phyloP scores from a whole-genome alignment of 2,888 invertebrate genomes.

The Myathropa florea region DNA sequence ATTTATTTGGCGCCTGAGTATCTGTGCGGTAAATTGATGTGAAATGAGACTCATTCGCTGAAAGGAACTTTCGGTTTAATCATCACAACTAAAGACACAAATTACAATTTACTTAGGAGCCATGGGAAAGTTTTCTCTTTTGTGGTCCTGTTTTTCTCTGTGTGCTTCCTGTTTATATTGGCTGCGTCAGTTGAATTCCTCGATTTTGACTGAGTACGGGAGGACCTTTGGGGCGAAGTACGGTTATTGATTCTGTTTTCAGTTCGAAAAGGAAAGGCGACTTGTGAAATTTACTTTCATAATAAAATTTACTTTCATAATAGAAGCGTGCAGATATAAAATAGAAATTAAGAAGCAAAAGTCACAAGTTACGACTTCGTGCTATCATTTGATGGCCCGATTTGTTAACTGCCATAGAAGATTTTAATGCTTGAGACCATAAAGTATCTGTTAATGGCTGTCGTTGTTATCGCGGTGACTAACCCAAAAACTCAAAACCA shows the following conservation, averaged over 20 bases:
- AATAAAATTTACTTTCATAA: slow-evolving; percentile 20
- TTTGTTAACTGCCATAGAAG: no score
- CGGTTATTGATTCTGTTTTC: slow-evolving; percentile 15
- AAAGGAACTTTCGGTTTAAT: slow-evolving; percentile 17
- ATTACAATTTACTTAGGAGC: slow-evolving; percentile 21
- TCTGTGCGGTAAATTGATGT: slow-evolving; percentile 33
- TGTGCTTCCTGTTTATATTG: not conserved
- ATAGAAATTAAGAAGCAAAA: not conserved
- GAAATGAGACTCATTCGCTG: slow-evolving; percentile 4
- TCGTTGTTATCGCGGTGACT: no score
- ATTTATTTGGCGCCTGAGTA: slow-evolving; percentile 27
- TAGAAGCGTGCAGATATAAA: not conserved
- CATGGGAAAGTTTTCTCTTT: not conserved
- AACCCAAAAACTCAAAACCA: no score
- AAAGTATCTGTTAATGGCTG: no score
- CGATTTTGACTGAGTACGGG: not conserved
- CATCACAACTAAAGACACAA: slow-evolving; percentile 8
- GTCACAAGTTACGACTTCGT: no score
- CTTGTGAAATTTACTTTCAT: slow-evolving; percentile 3
- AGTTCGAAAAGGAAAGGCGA: not conserved
- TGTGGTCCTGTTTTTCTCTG: not conserved
- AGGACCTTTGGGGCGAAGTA: not conserved
- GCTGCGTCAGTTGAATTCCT: not conserved
- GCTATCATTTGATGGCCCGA: no score
- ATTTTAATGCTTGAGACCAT: no score